phyloP scores from a whole-genome alignment of 1,140 invertebrate genomes.

The Cheumatopsyche charites region DNA sequence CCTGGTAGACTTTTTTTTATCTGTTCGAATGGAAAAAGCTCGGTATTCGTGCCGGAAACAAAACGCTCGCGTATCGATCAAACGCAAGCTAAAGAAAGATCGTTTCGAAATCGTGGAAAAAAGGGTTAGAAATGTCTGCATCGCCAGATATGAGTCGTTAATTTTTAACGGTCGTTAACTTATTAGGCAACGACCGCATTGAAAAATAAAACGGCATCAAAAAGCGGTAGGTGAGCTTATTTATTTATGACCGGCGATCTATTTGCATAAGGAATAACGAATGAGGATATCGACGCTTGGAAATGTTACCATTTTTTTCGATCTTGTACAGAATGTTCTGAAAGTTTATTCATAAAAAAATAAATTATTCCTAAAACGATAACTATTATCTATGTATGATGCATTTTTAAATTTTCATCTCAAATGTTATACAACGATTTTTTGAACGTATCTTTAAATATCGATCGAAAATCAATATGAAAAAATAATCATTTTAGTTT shows the following conservation, averaged over 20 bases:
- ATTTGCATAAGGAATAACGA: conserved; percentile 7
- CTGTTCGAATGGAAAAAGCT: too few species aligned
- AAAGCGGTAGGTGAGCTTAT: not conserved
- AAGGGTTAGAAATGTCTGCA: conserved; percentile 7
- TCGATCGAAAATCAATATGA: too few species aligned
- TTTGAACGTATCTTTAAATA: too few species aligned
- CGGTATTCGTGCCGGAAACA: not conserved
- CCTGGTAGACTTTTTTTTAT: too few species aligned
- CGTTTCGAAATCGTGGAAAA: not conserved
- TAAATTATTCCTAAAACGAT: too few species aligned
- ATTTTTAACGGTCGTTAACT: conserved; percentile 9
- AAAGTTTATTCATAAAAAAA: too few species aligned
- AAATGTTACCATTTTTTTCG: conserved; percentile 1
- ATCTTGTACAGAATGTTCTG: not conserved
- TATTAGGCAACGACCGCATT: conserved; percentile 10
- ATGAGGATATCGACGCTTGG: conserved; percentile 6
- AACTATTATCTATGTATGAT: too few species aligned
- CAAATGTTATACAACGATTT: too few species aligned
- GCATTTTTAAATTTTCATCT: too few species aligned
- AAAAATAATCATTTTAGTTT: too few species aligned
- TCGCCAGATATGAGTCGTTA: not conserved
- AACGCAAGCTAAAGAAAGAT: not conserved
- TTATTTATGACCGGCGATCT: conserved; percentile 7
- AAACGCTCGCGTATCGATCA: not conserved
- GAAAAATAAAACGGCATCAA: conserved; percentile 2